A percentile compares a stretch with the other conserved stretches of the same genome.
These are phyloP conservation scores for Centropyge bicolor DNA, from an alignment of 2,797 vertebrate genomes.

Conservation along the genomic window DNA sequence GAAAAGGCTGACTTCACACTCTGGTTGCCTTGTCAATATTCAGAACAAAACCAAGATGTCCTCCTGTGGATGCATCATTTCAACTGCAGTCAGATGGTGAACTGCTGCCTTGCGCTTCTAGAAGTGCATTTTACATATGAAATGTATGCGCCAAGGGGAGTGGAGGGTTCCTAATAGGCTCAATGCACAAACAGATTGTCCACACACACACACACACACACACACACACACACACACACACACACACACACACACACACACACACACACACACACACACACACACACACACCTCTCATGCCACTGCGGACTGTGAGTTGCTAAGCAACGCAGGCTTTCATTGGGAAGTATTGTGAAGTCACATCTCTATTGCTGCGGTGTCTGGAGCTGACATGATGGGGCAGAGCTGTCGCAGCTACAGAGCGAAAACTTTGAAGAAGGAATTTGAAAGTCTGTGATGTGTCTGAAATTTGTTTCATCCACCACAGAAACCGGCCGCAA, in stretches of 20 bases:
- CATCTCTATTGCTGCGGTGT: slow-evolving; percentile 68
- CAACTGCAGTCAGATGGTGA: slow-evolving; percentile 9
- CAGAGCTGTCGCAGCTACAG: slow-evolving; percentile 39
- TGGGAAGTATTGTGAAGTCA: slow-evolving; percentile 76
- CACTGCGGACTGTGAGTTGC: slow-evolving; percentile 85
- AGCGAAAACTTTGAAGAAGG: slow-evolving; percentile 47
- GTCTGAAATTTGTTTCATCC: slow-evolving; percentile 31
- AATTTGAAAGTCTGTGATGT: slow-evolving; percentile 3
- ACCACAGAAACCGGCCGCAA: not conserved
- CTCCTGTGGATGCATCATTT: slow-evolving; percentile 18
- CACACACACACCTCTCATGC: slow-evolving; percentile 62
- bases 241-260: slow-evolving; percentile 40
- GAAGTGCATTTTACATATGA: slow-evolving; percentile 40
- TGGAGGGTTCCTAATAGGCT: slow-evolving; percentile 21
- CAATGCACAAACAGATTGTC: slow-evolving; percentile 43
- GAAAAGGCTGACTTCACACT: slow-evolving; percentile 53
- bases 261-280: slow-evolving; percentile 32
- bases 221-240: slow-evolving; percentile 48
- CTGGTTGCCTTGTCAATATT: slow-evolving; percentile 30
- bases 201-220: slow-evolving; percentile 37
- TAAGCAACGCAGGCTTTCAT: slow-evolving; percentile 85
- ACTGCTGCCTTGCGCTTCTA: slow-evolving; percentile 24
- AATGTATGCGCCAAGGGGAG: slow-evolving; percentile 14
- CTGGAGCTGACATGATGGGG: slow-evolving; percentile 66
- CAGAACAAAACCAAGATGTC: slow-evolving; percentile 19